These are phyloP conservation scores for Atrichornis clamosus DNA, from an alignment of 2,113 vertebrate species.

Conservation along the genomic window DNA sequence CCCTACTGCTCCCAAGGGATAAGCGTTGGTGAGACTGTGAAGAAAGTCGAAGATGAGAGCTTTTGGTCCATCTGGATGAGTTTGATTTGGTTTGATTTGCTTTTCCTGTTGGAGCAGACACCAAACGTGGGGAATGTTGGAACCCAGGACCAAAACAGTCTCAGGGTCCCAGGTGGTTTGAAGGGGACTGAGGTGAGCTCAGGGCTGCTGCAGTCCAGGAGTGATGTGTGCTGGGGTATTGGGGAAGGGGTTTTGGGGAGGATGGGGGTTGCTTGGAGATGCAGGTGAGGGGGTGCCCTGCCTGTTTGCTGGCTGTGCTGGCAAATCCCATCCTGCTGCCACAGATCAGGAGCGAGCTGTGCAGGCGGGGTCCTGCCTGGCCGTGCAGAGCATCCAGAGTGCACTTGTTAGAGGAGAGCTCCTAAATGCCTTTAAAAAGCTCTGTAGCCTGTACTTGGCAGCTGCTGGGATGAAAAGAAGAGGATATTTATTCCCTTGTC, in stretches of 20 bases:
- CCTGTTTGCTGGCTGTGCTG: neutral
- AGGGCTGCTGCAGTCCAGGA: neutral
- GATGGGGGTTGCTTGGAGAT: neutral
- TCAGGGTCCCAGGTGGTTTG: neutral
- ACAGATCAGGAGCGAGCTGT: neutral
- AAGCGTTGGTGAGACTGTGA: neutral
- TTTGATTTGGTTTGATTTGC: neutral
- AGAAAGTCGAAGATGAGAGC: neutral
- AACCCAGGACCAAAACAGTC: neutral
- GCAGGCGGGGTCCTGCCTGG: neutral
- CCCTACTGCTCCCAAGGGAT: neutral
- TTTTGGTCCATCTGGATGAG: neutral
- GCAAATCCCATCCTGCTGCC: neutral
- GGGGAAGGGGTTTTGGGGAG: neutral
- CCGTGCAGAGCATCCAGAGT: neutral
- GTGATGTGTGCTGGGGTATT: neutral
- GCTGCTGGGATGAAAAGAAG: slow-evolving; percentile 42
- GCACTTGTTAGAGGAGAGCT: neutral
- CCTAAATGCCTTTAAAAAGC: slow-evolving; percentile 52
- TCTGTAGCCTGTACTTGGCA: slow-evolving; percentile 54
- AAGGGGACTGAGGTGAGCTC: neutral
- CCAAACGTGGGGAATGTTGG: neutral
- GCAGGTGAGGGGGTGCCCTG: neutral
- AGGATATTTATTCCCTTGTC: slow-evolving; percentile 48
- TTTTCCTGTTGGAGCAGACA: neutral